Evolutionary conservation across 2,888 invertebrate species (phyloP).

Genomic region (Carcina quercana): DNA sequence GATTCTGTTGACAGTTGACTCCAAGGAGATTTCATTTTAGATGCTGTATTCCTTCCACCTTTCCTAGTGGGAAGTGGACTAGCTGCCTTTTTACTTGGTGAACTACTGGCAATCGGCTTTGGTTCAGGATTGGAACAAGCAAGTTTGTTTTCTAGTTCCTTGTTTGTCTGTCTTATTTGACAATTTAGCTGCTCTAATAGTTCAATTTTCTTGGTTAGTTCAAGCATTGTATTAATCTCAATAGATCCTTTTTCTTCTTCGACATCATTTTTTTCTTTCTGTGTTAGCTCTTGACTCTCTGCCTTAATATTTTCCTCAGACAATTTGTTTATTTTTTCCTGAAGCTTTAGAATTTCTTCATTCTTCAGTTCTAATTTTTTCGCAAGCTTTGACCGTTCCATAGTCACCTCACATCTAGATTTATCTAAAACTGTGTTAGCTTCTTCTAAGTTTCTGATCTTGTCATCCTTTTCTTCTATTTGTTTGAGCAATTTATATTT

Average conservation of each 20-base stretch:
- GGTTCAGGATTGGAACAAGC: slow-evolving; percentile 37
- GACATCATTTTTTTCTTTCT: slow-evolving; percentile 45
- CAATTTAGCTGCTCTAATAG: slow-evolving; percentile 66
- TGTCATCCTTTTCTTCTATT: slow-evolving; percentile 71
- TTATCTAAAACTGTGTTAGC: slow-evolving; percentile 68
- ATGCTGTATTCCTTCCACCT: slow-evolving; percentile 50
- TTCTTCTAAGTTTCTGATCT: slow-evolving; percentile 71
- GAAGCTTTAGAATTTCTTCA: slow-evolving; percentile 49
- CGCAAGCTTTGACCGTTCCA: slow-evolving; percentile 68
- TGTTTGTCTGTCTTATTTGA: slow-evolving; percentile 67
- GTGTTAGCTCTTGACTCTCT: slow-evolving; percentile 9
- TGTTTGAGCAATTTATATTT: slow-evolving; percentile 71
- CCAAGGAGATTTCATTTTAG: slow-evolving; percentile 64
- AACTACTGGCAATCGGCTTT: slow-evolving; percentile 31
- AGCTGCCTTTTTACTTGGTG: slow-evolving; percentile 48
- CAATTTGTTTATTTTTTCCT: slow-evolving; percentile 40
- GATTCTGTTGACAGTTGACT: slow-evolving; percentile 55
- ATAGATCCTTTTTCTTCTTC: slow-evolving; percentile 76
- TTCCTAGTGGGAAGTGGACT: slow-evolving; percentile 58
- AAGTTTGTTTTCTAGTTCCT: slow-evolving; percentile 70
- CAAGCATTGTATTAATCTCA: slow-evolving; percentile 56
- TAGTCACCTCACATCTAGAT: slow-evolving; percentile 63
- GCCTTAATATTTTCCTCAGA: slow-evolving; percentile 14
- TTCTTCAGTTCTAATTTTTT: slow-evolving; percentile 69
- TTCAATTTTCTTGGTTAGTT: slow-evolving; percentile 66